These are phyloP conservation scores for Drosophila dives DNA, from an alignment of 2,888 invertebrate genomes.

Conservation along the genomic window DNA sequence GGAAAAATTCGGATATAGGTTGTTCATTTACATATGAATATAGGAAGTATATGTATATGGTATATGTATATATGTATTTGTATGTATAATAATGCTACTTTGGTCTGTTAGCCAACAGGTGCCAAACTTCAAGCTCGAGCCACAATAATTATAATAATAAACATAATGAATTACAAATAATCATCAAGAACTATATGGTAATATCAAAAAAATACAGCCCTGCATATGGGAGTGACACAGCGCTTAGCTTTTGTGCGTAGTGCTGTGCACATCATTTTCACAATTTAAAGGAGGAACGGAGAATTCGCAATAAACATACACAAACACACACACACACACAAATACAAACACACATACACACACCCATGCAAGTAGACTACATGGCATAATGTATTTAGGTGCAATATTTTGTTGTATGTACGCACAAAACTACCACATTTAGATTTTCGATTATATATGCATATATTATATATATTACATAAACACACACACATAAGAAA, in stretches of 20 bases:
- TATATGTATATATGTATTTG: slow-evolving; percentile 6
- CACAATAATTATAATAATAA: slow-evolving; percentile 30
- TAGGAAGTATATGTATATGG: slow-evolving; percentile 5
- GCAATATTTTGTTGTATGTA: slow-evolving; percentile 10
- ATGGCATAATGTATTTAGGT: slow-evolving; percentile 1
- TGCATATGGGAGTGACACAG: slow-evolving; percentile 31
- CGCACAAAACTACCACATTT: slow-evolving; percentile 35
- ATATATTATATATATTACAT: slow-evolving; percentile 68
- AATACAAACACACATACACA: neutral
- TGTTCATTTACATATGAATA: slow-evolving; percentile 13
- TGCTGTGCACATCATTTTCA: slow-evolving; percentile 9
- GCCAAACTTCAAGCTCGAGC: slow-evolving; percentile 53
- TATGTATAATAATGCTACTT: slow-evolving; percentile 51
- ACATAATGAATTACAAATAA: slow-evolving; percentile 14
- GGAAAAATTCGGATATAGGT: neutral
- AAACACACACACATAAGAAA: slow-evolving; percentile 76
- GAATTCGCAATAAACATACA: neutral
- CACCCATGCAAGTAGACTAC: slow-evolving; percentile 12
- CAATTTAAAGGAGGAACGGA: neutral
- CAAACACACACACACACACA: neutral
- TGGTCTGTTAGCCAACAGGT: slow-evolving; percentile 61
- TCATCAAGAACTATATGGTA: slow-evolving; percentile 29
- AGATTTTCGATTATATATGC: slow-evolving; percentile 22
- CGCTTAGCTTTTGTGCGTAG: slow-evolving; percentile 47
- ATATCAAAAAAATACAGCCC: slow-evolving; percentile 30